Conservation (phyloP, 2,797 vertebrate genomes). For the Platalea minor region DNA sequence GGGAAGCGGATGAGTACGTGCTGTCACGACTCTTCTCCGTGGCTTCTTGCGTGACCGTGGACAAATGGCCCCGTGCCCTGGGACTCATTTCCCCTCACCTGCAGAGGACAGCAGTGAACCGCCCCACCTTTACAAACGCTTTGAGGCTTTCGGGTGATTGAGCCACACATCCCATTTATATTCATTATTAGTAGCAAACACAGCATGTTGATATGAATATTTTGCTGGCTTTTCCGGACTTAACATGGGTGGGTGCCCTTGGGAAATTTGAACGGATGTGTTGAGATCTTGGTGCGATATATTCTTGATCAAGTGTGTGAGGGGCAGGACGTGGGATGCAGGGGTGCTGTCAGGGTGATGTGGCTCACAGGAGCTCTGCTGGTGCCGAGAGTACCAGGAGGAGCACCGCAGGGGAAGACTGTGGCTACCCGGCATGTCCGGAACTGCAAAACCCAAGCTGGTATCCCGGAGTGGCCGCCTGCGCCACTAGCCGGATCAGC, state of each 20-base stretch:
- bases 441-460: background rate
- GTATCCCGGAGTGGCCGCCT: background rate
- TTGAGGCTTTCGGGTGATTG: background rate
- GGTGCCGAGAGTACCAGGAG: accelerated
- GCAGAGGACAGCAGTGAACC: background rate
- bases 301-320: accelerated
- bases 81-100: background rate
- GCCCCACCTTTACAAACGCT: background rate
- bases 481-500: background rate
- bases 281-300: accelerated
- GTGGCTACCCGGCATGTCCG: accelerated
- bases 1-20: no score
- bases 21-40: background rate
- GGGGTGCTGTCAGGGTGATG: background rate
- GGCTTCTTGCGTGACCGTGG: background rate
- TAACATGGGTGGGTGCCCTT: background rate
- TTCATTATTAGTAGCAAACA: background rate
- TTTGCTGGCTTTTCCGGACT: background rate
- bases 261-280: background rate
- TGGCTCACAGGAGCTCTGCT: background rate
- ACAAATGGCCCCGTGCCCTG: background rate
- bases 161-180: background rate
- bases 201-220: background rate
- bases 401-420: background rate
- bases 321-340: background rate